These are phyloP conservation scores for Conus ventricosus DNA, from an alignment of 1,140 invertebrate species.

Conservation along the genomic window DNA sequence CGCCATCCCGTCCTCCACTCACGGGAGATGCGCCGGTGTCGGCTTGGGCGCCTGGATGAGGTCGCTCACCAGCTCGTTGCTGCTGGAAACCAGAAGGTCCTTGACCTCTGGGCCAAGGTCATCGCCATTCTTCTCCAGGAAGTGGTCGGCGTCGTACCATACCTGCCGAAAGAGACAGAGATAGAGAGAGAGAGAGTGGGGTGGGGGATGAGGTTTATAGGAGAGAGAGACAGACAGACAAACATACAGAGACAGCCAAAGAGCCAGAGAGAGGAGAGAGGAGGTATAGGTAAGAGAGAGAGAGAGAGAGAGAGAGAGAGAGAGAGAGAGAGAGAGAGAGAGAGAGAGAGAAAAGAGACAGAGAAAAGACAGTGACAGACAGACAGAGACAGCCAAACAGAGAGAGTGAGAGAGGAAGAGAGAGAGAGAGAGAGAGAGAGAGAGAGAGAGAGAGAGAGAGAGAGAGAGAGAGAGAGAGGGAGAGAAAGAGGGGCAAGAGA, in stretches of 20 bases:
- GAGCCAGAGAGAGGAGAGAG: neutral
- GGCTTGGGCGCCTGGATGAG: slow-evolving; percentile 58
- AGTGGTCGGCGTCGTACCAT: slow-evolving; percentile 55
- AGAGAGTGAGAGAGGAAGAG: neutral
- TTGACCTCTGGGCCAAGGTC: slow-evolving; percentile 55
- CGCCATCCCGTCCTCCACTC: slow-evolving; percentile 29
- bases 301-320: neutral
- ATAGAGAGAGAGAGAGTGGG: neutral
- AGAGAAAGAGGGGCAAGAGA: neutral
- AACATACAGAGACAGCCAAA: too few relatives aligned
- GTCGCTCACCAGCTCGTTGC: slow-evolving; percentile 56
- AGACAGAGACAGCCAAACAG: neutral
- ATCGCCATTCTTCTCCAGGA: slow-evolving; percentile 70
- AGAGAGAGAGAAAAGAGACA: neutral
- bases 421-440: neutral
- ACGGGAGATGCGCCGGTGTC: slow-evolving; percentile 63
- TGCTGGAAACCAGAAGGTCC: slow-evolving; percentile 51
- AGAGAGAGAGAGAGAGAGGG: neutral
- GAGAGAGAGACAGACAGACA: too few relatives aligned
- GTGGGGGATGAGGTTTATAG: neutral
- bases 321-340: neutral
- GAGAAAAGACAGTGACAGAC: neutral
- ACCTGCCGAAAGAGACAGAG: slow-evolving; percentile 49
- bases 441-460: neutral
- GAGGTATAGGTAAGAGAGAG: neutral